Percentiles rank a stretch among this genome's conserved stretches.
phyloP scores from a whole-genome alignment of 2,113 vertebrate genomes.

The Rhineura floridana region DNA sequence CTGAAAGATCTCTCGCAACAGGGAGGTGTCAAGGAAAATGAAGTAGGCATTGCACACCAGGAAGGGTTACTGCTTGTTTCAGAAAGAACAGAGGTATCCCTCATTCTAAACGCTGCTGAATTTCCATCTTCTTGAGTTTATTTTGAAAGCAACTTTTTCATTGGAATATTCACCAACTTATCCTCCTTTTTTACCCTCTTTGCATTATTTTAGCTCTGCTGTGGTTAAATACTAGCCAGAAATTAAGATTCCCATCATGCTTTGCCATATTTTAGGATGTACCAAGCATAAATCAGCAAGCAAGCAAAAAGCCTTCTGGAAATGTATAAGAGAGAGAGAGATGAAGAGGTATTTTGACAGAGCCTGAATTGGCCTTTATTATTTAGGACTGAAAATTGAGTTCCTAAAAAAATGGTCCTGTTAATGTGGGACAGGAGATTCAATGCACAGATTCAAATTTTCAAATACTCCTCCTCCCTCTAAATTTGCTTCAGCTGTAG shows the following conservation, averaged over 20 bases:
- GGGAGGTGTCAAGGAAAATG: slow-evolving; percentile 4
- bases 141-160: background rate
- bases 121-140: background rate
- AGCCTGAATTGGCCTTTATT: background rate
- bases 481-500: background rate
- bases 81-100: background rate
- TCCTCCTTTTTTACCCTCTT: background rate
- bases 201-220: background rate
- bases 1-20: slow-evolving; percentile 56
- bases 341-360: background rate
- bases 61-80: background rate
- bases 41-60: slow-evolving; percentile 7
- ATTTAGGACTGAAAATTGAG: background rate
- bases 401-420: too few relatives aligned
- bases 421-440: background rate
- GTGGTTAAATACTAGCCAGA: too few relatives aligned
- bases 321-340: background rate
- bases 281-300: background rate
- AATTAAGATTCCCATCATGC: background rate
- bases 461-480: background rate
- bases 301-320: background rate
- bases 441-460: background rate
- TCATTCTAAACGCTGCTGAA: background rate
- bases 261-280: background rate
- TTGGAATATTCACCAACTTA: background rate